Base-by-base conservation (phyloP, 2,888 invertebrate genomes). In the Notodonta dromedarius region DNA sequence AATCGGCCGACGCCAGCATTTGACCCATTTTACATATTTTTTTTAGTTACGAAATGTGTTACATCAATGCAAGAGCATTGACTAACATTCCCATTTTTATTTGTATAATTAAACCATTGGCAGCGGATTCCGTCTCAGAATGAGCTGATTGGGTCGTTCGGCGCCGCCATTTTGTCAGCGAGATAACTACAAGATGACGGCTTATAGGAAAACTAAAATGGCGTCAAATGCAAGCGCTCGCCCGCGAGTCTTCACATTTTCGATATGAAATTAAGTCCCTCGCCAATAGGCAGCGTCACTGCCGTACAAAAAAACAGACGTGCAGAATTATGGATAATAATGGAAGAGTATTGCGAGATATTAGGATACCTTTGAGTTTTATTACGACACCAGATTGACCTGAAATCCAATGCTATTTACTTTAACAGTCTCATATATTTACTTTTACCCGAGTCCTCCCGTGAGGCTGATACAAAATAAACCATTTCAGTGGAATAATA, bases 131-230 rank as follows among this genome's bases (percentile, higher is more conserved):
- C 65, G 59, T 74, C 62, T 69, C 74, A 76, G 88, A 91, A 90
- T 83, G 85, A 71, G 87, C 87, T 78, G 90, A 82, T 87, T 86
- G 91, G 90, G 74, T 87, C 88, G 90, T 89, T 90, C 89, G 89
- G 82, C 72, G 84, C 85, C 85, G 87, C 89, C 90, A 86, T 82
- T 65, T 81, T 77, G 71, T 58, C 60, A 40, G 55, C 59, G 56
- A 55, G 42, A 48, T 51, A 55, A 63, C 42, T 62, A 73, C 85
- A 80, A 84, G 76, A 86, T 86, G 88, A 87, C 87, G 82, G 81
- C 83, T 53, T 72, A 61, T 61, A 67, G 69, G 58, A 56, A 24
- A 67, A 69, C 60, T 69, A 81, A 80, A 83, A 84, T 83, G 83
- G 85, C 85, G 88, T 78, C 87, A 74, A 70, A 73, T 77, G 77